A percentile compares a stretch with the other conserved stretches of the same genome.
Conservation (phyloP, 2,113 vertebrate species). For the Anser cygnoides region DNA sequence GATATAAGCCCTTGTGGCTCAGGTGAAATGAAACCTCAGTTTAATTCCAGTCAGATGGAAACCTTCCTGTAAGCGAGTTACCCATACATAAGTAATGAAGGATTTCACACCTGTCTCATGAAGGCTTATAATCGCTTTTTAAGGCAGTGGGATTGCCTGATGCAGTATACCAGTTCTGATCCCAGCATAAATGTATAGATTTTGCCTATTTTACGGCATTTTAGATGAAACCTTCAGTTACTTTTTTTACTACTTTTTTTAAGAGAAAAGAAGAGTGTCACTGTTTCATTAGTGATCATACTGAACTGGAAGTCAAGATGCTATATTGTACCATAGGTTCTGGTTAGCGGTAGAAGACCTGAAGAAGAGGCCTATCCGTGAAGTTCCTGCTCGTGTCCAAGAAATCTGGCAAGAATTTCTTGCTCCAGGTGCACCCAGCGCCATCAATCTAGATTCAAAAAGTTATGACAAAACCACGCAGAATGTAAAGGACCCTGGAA, state of each 20-base stretch:
- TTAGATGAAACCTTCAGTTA: not conserved
- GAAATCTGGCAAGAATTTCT: constrained; percentile 98
- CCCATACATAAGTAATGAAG: not conserved
- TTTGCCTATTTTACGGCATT: not conserved
- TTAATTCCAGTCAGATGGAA: not conserved
- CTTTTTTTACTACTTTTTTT: not conserved
- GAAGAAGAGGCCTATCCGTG: constrained; percentile 92
- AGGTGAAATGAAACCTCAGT: not conserved
- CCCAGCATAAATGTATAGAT: not conserved
- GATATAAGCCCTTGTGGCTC: not conserved
- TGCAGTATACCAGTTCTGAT: not conserved
- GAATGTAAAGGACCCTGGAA: constrained; percentile 94
- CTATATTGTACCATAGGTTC: constrained; percentile 80
- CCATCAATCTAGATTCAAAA: constrained; percentile 97
- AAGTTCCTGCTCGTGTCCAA: constrained; percentile 91
- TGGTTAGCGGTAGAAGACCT: constrained; percentile 96
- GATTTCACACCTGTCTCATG: not conserved
- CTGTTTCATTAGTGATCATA: not conserved
- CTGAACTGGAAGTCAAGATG: not conserved
- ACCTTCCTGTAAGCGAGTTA: not conserved
- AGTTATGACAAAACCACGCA: constrained; percentile 97
- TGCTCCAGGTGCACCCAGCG: constrained; percentile 93
- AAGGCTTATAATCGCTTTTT: not conserved
- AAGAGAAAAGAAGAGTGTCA: not conserved
- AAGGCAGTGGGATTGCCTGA: not conserved